Conservation (phyloP, 2,888 invertebrate species). For the Adineta ricciae region DNA sequence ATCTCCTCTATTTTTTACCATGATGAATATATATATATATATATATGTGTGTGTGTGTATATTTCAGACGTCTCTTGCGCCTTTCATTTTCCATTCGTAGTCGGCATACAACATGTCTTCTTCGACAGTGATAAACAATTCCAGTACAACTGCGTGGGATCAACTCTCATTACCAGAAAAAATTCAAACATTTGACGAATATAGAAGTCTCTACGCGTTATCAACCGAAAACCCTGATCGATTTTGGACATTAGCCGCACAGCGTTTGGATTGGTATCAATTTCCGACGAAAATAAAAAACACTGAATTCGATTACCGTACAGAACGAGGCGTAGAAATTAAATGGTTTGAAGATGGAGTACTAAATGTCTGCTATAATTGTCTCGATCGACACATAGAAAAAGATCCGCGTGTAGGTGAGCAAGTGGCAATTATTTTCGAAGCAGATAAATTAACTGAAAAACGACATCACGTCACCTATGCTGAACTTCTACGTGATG, state of each 20-base stretch:
- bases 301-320: constrained; percentile 9
- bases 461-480: neutral
- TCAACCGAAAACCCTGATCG: neutral
- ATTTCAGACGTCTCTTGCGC: neutral
- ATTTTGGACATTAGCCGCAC: constrained; percentile 13
- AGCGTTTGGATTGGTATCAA: constrained; percentile 13
- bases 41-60: neutral
- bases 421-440: constrained; percentile 7
- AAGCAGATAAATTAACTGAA: neutral
- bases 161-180: neutral
- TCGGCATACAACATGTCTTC: neutral
- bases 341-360: constrained; percentile 24
- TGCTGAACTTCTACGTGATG: neutral
- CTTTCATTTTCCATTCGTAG: neutral
- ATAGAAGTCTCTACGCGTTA: neutral
- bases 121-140: neutral
- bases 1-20: neutral
- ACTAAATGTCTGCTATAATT: constrained; percentile 19
- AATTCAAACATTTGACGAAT: neutral
- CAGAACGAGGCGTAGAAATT: neutral
- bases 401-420: neutral
- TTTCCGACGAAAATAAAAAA: constrained; percentile 22
- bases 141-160: neutral
- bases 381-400: neutral
- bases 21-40: too few species aligned